A percentile compares a stretch with the other conserved stretches of the same genome.
phyloP scores from a whole-genome alignment of 2,113 vertebrate species.

The Theropithecus gelada region DNA sequence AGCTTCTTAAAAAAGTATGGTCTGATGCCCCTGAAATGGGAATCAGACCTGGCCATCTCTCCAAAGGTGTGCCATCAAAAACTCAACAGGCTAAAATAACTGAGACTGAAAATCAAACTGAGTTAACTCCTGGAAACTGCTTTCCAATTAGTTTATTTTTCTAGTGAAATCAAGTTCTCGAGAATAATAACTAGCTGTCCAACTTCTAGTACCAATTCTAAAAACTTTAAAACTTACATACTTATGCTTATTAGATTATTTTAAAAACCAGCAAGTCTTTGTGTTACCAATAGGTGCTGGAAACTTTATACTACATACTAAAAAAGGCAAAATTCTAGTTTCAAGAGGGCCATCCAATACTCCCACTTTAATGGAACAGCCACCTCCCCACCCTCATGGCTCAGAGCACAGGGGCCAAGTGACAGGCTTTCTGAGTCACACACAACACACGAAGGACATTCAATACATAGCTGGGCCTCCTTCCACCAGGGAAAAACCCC shows the following conservation, averaged over 20 bases:
- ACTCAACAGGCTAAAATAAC: background rate
- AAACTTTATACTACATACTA: background rate
- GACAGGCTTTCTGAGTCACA: conserved; percentile 46
- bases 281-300: background rate
- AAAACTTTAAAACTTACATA: background rate
- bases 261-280: background rate
- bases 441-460: rapidly evolving
- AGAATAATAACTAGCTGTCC: background rate
- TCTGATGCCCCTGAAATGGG: background rate
- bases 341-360: conserved; percentile 52
- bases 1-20: background rate
- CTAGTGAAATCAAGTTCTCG: background rate
- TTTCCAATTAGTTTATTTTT: background rate
- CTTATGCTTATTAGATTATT: background rate
- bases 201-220: background rate
- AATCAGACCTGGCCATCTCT: background rate
- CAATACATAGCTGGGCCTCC: background rate
- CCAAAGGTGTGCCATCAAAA: background rate
- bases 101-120: background rate
- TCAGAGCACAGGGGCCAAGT: background rate
- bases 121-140: background rate
- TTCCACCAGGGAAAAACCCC: background rate
- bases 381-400: background rate
- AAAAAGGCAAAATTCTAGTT: conserved; percentile 62
- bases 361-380: background rate